Conservation (phyloP, 2,888 invertebrate genomes). For the Resseliella maxima region DNA sequence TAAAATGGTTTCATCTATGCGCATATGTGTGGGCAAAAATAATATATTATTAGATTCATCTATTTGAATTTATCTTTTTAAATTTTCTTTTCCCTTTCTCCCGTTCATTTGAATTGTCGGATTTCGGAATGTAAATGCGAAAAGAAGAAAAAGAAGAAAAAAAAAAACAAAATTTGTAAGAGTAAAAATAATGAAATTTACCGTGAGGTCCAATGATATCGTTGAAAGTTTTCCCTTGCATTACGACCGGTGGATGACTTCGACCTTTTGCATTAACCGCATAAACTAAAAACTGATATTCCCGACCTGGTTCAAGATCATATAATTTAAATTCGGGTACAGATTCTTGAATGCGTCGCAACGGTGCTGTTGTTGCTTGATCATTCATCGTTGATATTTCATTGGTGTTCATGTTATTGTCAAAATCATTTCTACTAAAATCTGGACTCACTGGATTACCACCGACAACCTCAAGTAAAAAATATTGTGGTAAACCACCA, state of each 20-base stretch:
- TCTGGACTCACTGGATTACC: slow-evolving; percentile 70
- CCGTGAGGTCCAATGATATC: slow-evolving; percentile 68
- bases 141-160: too few relatives aligned
- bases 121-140: too few relatives aligned
- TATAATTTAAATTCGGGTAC: slow-evolving; percentile 79
- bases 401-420: slow-evolving; percentile 66
- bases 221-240: slow-evolving; percentile 69
- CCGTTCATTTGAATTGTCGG: too few relatives aligned
- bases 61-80: too few relatives aligned
- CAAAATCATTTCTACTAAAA: slow-evolving; percentile 65
- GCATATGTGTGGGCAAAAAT: neutral
- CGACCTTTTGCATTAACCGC: slow-evolving; percentile 85
- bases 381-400: slow-evolving; percentile 75
- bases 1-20: slow-evolving; percentile 67
- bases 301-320: slow-evolving; percentile 79
- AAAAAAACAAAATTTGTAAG: too few relatives aligned
- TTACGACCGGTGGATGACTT: slow-evolving; percentile 78
- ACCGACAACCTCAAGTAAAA: slow-evolving; percentile 81
- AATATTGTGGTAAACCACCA: slow-evolving; percentile 84
- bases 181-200: slow-evolving; percentile 61
- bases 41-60: neutral
- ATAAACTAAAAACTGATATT: slow-evolving; percentile 83
- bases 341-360: slow-evolving; percentile 74
- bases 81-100: too few relatives aligned
- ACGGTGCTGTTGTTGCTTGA: slow-evolving; percentile 72